A percentile compares a stretch with the other conserved stretches of the same genome.
These are phyloP conservation scores for Ammospiza caudacuta DNA, from an alignment of 2,113 vertebrate species.

Conservation along the genomic window DNA sequence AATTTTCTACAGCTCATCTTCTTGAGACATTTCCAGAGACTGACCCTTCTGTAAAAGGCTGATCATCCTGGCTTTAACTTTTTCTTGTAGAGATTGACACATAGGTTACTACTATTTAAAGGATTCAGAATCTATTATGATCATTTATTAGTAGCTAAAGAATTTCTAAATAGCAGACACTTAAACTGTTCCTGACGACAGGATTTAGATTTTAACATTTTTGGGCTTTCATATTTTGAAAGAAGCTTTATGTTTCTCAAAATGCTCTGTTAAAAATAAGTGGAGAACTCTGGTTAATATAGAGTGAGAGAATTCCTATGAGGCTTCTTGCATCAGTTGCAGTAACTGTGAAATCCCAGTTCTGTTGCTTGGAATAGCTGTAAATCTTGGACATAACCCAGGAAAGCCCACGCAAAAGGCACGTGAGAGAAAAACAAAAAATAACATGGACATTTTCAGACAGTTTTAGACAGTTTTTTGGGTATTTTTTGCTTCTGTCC, in stretches of 20 bases:
- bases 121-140: neutral
- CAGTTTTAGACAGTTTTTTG: neutral
- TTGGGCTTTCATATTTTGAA: neutral
- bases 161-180: neutral
- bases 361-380: constrained; percentile 53
- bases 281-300: neutral
- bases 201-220: neutral
- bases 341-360: constrained; percentile 52
- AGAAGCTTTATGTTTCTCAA: neutral
- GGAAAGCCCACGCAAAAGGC: constrained; percentile 51
- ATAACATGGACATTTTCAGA: constrained; percentile 38
- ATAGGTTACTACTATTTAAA: neutral
- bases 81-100: neutral
- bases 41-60: neutral
- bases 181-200: neutral
- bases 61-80: neutral
- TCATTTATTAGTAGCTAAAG: neutral
- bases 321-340: constrained; percentile 14
- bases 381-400: constrained; percentile 34
- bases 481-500: neutral
- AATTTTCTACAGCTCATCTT: neutral
- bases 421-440: constrained; percentile 58
- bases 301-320: neutral
- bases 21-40: neutral
- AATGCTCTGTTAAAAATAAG: constrained; percentile 29